Evolutionary conservation across 2,113 vertebrate species (phyloP).

Genomic region (Sinocyclocheilus maitianheensis): DNA sequence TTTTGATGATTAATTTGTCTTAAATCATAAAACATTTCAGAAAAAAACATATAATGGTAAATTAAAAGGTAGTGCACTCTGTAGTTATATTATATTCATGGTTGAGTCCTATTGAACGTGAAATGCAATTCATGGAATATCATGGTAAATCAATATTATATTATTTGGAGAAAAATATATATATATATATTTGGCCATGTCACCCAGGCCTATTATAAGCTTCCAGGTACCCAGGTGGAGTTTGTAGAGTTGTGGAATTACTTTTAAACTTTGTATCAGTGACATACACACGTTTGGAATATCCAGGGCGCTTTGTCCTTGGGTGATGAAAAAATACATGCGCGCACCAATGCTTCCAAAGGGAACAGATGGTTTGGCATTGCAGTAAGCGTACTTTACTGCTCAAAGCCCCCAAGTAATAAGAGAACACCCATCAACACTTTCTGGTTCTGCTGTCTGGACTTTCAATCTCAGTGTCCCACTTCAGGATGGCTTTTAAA

Average conservation of each 20-base stretch:
- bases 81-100: too few species aligned
- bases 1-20: too few species aligned
- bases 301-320: constrained; percentile 57
- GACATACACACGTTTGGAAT: constrained; percentile 43
- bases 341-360: constrained; percentile 47
- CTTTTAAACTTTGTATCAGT: constrained; percentile 7
- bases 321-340: constrained; percentile 45
- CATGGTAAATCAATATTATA: too few species aligned
- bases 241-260: neutral
- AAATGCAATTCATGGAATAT: too few species aligned
- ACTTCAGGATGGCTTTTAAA: constrained; percentile 41
- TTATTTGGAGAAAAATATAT: too few species aligned
- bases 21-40: too few species aligned
- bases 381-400: constrained; percentile 51
- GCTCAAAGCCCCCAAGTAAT: constrained; percentile 54
- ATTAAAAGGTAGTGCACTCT: too few species aligned
- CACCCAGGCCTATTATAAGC: neutral
- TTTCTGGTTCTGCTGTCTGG: constrained; percentile 50
- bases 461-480: constrained; percentile 52
- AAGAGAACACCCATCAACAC: constrained; percentile 52
- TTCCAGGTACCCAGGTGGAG: neutral
- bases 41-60: too few species aligned
- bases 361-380: constrained; percentile 62
- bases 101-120: too few species aligned
- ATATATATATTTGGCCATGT: neutral